These are phyloP conservation scores for Polietes domitor DNA, from an alignment of 2,888 invertebrate species.

Conservation along the genomic window DNA sequence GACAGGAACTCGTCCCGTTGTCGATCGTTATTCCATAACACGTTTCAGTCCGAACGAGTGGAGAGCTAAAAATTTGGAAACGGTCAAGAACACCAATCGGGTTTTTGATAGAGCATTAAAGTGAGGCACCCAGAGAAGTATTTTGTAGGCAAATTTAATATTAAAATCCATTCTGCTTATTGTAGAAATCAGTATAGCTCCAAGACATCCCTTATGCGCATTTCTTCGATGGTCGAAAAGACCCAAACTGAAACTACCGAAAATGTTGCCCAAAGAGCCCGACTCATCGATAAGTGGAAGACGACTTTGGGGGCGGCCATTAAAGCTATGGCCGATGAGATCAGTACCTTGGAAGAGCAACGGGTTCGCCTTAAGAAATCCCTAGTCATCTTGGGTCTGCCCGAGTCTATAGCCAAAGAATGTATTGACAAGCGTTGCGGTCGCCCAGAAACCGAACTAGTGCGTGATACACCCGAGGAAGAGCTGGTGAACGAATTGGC, in stretches of 20 bases:
- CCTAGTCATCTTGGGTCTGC: conserved; percentile 85
- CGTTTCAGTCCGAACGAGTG: conserved; percentile 88
- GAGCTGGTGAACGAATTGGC: conserved; percentile 89
- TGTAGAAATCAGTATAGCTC: conserved; percentile 83
- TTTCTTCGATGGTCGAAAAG: conserved; percentile 85
- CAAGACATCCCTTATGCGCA: conserved; percentile 85
- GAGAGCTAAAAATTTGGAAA: conserved; percentile 84
- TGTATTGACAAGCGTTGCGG: conserved; percentile 87
- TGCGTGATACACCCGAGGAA: conserved; percentile 89
- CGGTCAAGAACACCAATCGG: conserved; percentile 80
- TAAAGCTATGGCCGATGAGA: conserved; percentile 86
- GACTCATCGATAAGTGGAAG: conserved; percentile 88
- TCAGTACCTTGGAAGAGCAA: conserved; percentile 86
- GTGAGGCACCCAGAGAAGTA: conserved; percentile 70
- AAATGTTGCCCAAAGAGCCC: conserved; percentile 85
- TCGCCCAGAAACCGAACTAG: conserved; percentile 87
- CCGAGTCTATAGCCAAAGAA: conserved; percentile 89
- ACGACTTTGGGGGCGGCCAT: conserved; percentile 87
- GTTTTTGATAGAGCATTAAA: conserved; percentile 83
- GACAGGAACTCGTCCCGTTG: conserved; percentile 88
- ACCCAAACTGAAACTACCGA: conserved; percentile 86
- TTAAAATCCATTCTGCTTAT: background rate
- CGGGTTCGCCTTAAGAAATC: conserved; percentile 86
- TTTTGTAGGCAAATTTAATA: background rate
- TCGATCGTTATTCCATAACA: conserved; percentile 89